Percentiles rank a stretch among this genome's conserved stretches.
phyloP scores from a whole-genome alignment of 2,113 vertebrate genomes.

The Brienomyrus longianalis region DNA sequence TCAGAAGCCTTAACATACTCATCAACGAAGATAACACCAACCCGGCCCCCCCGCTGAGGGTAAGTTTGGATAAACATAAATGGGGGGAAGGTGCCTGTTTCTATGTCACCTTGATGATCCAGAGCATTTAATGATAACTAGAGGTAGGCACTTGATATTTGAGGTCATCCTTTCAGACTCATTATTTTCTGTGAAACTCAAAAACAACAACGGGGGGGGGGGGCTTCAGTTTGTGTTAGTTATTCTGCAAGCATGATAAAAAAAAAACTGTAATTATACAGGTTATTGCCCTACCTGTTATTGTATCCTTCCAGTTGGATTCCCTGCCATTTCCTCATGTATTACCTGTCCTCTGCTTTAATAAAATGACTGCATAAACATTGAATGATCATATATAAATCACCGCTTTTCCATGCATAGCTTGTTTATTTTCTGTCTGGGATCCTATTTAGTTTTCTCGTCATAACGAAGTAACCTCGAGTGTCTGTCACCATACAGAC shows the following conservation, averaged over 20 bases:
- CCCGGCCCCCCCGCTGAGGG: neutral
- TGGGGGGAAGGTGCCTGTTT: neutral
- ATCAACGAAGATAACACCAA: neutral
- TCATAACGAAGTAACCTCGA: neutral
- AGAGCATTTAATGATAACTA: neutral
- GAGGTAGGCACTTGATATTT: neutral
- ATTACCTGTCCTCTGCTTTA: neutral
- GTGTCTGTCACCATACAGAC: neutral
- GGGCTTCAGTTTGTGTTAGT: neutral
- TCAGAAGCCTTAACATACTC: neutral
- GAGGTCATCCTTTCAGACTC: neutral
- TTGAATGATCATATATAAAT: neutral
- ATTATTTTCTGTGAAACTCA: neutral
- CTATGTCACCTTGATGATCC: neutral
- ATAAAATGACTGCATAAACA: neutral
- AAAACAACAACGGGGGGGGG: neutral
- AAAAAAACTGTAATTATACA: neutral
- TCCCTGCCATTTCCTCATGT: neutral
- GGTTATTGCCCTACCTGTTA: neutral
- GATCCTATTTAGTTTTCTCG: neutral
- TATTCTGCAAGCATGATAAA: neutral
- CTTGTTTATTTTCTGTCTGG: neutral
- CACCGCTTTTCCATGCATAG: neutral
- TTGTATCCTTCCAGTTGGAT: neutral
- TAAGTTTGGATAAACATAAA: neutral